These are phyloP conservation scores for Volucella bombylans DNA, from an alignment of 2,888 invertebrate genomes.

Conservation along the genomic window DNA sequence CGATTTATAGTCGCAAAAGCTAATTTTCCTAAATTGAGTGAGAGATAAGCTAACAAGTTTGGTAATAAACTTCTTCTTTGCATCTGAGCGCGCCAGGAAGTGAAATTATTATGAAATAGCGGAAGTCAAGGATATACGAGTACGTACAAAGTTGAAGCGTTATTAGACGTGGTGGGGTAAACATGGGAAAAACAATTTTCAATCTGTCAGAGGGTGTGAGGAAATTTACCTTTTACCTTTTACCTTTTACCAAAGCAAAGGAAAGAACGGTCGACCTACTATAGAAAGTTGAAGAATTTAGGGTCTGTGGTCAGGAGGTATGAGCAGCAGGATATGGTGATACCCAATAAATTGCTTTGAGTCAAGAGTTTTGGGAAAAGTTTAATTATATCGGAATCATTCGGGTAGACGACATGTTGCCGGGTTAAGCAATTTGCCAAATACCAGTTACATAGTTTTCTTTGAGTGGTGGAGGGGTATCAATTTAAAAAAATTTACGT, in stretches of 20 bases:
- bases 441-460: constrained; percentile 2
- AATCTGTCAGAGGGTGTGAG: constrained; percentile 46
- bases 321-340: constrained; percentile 16
- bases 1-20: constrained; percentile 54
- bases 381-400: constrained; percentile 49
- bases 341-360: constrained; percentile 40
- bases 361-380: constrained; percentile 50
- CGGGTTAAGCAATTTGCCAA: constrained; percentile 42
- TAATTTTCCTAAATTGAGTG: constrained; percentile 68
- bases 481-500: constrained; percentile 9
- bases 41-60: constrained; percentile 72
- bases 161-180: not conserved
- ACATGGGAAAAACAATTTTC: constrained; percentile 50
- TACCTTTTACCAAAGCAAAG: constrained; percentile 32
- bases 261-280: not conserved
- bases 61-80: constrained; percentile 69
- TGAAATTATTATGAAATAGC: constrained; percentile 65
- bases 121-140: constrained; percentile 1
- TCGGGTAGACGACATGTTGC: constrained; percentile 18
- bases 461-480: not conserved
- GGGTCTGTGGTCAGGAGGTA: constrained; percentile 35
- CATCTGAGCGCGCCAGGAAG: constrained; percentile 66
- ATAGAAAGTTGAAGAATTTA: constrained; percentile 60
- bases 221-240: constrained; percentile 20
- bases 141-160: not conserved